Conservation (phyloP, 2,888 invertebrate genomes). For the Agrilus biguttatus region DNA sequence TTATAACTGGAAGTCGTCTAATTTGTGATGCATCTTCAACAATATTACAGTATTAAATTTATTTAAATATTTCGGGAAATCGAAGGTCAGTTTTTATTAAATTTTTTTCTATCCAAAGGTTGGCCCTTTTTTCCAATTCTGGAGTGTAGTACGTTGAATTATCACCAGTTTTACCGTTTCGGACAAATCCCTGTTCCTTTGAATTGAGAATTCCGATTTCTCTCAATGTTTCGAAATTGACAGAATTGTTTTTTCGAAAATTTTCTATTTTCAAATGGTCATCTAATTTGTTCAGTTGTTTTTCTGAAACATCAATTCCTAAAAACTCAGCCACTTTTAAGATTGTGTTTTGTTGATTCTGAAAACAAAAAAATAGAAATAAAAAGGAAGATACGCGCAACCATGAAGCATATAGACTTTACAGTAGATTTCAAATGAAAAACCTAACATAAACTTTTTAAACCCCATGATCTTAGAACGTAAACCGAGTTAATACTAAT, state of each 20-base stretch:
- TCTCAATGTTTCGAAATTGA: slow-evolving; percentile 54
- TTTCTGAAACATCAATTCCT: slow-evolving; percentile 38
- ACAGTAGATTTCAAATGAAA: too few relatives aligned
- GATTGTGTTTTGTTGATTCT: slow-evolving; percentile 46
- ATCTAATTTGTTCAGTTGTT: slow-evolving; percentile 45
- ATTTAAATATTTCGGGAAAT: slow-evolving; percentile 32
- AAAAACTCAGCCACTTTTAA: slow-evolving; percentile 47
- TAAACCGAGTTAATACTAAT: too few relatives aligned
- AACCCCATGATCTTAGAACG: too few relatives aligned
- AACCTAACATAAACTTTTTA: too few relatives aligned
- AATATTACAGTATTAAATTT: too few relatives aligned
- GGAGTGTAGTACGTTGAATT: slow-evolving; percentile 60
- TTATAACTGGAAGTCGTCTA: too few relatives aligned
- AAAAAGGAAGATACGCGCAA: too few relatives aligned
- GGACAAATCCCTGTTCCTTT: slow-evolving; percentile 48
- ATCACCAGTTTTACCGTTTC: slow-evolving; percentile 51
- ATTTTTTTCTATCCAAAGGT: slow-evolving; percentile 55
- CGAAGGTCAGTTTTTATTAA: slow-evolving; percentile 42
- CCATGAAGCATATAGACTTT: too few relatives aligned
- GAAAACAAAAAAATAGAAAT: slow-evolving; percentile 12
- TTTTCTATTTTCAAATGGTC: slow-evolving; percentile 66
- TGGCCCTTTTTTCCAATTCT: slow-evolving; percentile 48
- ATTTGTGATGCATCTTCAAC: too few relatives aligned
- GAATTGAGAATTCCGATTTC: slow-evolving; percentile 43
- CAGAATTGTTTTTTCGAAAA: slow-evolving; percentile 68